Conservation (phyloP, 2,113 vertebrate genomes). For the Malurus elegans region DNA sequence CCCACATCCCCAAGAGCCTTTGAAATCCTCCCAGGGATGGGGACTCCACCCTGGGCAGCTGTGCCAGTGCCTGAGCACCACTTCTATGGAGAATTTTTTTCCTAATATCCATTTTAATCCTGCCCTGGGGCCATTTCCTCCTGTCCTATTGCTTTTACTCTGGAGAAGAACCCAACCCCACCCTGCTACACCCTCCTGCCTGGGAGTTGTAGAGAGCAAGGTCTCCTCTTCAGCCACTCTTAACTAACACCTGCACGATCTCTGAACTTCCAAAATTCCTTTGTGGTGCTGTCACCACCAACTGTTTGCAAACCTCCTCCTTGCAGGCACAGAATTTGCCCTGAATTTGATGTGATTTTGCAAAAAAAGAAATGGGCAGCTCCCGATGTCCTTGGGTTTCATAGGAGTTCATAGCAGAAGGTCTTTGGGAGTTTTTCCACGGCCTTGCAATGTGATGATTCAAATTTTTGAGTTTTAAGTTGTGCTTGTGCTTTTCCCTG, state of each 20-base stretch:
- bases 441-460: neutral
- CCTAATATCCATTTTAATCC: neutral
- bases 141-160: accelerated
- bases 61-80: neutral
- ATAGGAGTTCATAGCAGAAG: neutral
- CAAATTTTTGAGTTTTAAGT: neutral
- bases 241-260: neutral
- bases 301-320: neutral
- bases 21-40: neutral
- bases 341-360: neutral
- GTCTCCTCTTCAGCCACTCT: neutral
- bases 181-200: neutral
- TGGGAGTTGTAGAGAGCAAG: neutral
- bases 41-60: neutral
- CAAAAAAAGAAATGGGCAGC: neutral
- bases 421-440: neutral
- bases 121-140: neutral
- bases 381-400: neutral
- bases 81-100: neutral
- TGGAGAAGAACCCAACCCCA: neutral
- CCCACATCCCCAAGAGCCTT: neutral
- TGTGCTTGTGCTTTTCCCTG: neutral
- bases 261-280: neutral
- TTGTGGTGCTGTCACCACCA: neutral
- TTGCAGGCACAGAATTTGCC: neutral